Evolutionary conservation across 37 sponge, comb jelly and placozoan species (phyloP).

Genomic region (Petrosia ficiformis): DNA sequence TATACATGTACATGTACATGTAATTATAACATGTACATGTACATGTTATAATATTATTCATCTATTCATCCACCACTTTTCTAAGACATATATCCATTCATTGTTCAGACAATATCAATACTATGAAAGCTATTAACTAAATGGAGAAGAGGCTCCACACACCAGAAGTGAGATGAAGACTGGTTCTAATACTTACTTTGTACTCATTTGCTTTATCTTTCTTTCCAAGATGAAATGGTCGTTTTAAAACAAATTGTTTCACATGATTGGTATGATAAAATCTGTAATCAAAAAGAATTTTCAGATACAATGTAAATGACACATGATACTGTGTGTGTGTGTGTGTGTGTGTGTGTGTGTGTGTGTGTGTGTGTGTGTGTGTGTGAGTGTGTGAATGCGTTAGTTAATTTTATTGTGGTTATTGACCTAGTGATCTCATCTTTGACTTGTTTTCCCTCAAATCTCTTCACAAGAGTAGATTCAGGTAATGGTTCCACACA

Average conservation of each 20-base stretch:
- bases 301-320: neutral
- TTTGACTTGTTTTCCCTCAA: conserved; percentile 56
- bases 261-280: conserved; percentile 70
- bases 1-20: too few relatives aligned
- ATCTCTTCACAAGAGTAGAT: conserved; percentile 25
- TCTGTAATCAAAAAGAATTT: conserved; percentile 16
- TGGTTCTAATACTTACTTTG: conserved; percentile 35
- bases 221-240: conserved; percentile 65
- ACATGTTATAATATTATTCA: too few relatives aligned
- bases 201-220: conserved; percentile 78
- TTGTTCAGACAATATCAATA: too few relatives aligned
- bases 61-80: too few relatives aligned
- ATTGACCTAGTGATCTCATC: conserved; percentile 54
- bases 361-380: neutral
- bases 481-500: conserved; percentile 73
- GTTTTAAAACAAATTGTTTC: conserved; percentile 53
- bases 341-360: neutral
- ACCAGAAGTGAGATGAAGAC: too few relatives aligned
- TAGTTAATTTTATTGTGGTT: neutral
- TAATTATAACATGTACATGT: too few relatives aligned
- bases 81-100: too few relatives aligned
- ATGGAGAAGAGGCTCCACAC: too few relatives aligned
- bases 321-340: too few relatives aligned
- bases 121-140: too few relatives aligned
- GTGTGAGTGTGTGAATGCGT: neutral